Base-by-base conservation (phyloP, 1,140 invertebrate genomes). In the Habropoda laboriosa region DNA sequence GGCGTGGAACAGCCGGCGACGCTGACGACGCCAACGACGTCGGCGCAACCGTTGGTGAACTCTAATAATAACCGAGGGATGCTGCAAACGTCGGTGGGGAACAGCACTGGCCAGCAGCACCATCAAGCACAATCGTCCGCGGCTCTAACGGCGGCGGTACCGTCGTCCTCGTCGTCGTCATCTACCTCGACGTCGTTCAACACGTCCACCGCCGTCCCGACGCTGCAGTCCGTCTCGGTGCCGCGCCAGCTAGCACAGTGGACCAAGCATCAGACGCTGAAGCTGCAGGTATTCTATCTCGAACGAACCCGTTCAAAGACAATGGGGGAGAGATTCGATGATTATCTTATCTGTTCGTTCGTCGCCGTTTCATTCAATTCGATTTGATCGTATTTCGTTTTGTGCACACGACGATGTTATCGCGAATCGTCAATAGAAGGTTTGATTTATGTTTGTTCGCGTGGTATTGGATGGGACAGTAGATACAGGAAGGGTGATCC, bases 51-150 rank as follows among this genome's bases (percentile, higher is more conserved):
- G 78, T 87, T 88, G 88, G 87, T 85, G 78, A 85, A 85, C 79
- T 81, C 91, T 92, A 92, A 91, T 92, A 92, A 92, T 92, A 92
- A 91, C 89, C 89, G 88, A 80, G 89, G 87, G 85, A 88, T 87
- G 89, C 80, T 89, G 86, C 86, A 90, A 88, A 88, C 85, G 79
- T 87, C 83, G 80, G 80, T 82, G 80, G 85, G 88, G 87, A 87
- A 85, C 85, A 72, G 78, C 61, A 72, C 75, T 77, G 76, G 79
- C 81, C 83, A 87, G 81, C 16, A 16, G n/a, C 66, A 82, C 73
- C 81, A 86, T 80, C 85, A 77, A 51, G 70, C 87, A 73, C 85
- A 83, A 85, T 85, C 88, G 55, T 86, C 83, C 68, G 71, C 82
- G 75, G 60, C 70, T 49, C 57, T 73, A 80, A 60, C 85, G 64